Base-by-base conservation (phyloP, 2,113 vertebrate species). In the Aplodontia rufa region DNA sequence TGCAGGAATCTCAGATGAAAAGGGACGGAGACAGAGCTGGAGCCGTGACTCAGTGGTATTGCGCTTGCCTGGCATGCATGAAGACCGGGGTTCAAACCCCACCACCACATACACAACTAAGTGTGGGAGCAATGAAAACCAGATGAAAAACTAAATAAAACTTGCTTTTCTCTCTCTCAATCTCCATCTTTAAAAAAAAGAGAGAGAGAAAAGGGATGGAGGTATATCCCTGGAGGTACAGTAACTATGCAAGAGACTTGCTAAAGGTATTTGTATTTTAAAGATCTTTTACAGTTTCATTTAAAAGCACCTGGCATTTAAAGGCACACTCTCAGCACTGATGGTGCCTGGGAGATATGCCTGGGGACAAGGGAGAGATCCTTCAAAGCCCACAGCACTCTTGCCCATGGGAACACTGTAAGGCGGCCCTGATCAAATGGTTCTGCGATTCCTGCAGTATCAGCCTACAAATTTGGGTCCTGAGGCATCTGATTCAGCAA, bases 241-340 rank as follows among this genome's bases (percentile, higher is more conserved):
- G 32, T 51, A 90, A 78, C 60, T 6, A 12, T 47, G 47, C 26
- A 84, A 72, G 87, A 92, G 40, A 30, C 60, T 30, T 66, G 71
- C 81, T 60, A 53, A 91, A 42, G 19, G 88, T 40, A 55, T 89
- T 42, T 93, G 51, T 88, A 53, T 47, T 80, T 55, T 80, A 69
- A 96, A 97, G 88, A 96, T n/a, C 35, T 35, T 42, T 79, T 68
- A 66, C 45, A 69, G 87, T 49, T 60, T 86, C 64, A 1, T 55
- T 40, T 55, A 86, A 68, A 89, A 91, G 74, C 62, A 76, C 8
- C 32, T 86, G 76, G 66, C 75, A 60, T 42, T 42, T 79, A 35
- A 94, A 69, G 72, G 40, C 26, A 5, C 14, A 26, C 64, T 81
- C 90, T 75, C 22, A 14, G 80, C 81, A 60, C 53, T 78, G 53